Evolutionary conservation across 2,888 invertebrate genomes (phyloP).

Genomic region (Cecidostiba fungosa): DNA sequence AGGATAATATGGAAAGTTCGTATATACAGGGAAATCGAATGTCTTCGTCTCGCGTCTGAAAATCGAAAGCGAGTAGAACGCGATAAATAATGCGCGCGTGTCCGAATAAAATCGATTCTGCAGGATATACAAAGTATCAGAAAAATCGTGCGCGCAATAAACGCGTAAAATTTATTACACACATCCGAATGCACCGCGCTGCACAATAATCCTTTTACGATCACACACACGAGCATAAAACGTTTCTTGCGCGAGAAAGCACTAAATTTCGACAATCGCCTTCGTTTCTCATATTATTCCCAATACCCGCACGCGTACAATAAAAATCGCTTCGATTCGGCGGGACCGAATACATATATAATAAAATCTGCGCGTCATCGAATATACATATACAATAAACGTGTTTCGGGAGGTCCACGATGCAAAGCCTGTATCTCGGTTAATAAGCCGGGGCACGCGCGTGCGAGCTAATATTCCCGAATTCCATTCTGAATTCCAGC

Average conservation of each 20-base stretch:
- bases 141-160: not conserved
- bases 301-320: not conserved
- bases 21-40: too few species aligned
- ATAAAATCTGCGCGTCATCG: conserved; percentile 27
- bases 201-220: conserved; percentile 15
- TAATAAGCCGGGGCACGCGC: conserved; percentile 23
- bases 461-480: conserved; percentile 39
- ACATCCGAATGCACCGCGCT: not conserved
- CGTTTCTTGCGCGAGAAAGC: not conserved
- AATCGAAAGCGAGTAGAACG: not conserved
- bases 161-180: not conserved
- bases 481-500: conserved; percentile 53
- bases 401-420: conserved; percentile 28
- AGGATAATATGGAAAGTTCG: too few species aligned
- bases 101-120: not conserved
- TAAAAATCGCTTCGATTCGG: not conserved
- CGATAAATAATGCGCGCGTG: not conserved
- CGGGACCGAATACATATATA: not conserved
- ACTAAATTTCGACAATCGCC: not conserved
- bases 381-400: not conserved
- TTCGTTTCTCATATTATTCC: too few species aligned
- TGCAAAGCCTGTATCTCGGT: conserved; percentile 18
- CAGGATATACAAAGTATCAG: not conserved
- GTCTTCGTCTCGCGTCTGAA: too few species aligned
- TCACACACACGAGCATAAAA: not conserved